Base-by-base conservation (phyloP, 2,797 vertebrate genomes). In the Hybognathus amarus region DNA sequence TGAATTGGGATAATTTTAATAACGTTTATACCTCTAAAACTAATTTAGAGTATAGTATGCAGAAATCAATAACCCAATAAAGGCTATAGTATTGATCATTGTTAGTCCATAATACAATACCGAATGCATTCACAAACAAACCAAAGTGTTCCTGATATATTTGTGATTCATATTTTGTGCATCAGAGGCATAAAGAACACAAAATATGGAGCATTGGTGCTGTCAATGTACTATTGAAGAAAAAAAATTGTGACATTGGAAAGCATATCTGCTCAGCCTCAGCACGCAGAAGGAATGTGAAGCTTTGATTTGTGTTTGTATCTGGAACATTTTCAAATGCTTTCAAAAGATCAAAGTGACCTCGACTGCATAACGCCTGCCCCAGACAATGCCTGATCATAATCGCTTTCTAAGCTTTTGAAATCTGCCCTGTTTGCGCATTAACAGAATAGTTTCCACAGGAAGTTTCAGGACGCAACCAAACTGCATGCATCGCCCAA, bases 301-400 rank as follows among this genome's bases (percentile, higher is more conserved):
- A 22, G 70, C 40, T 9, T 71, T 86, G 83, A 85, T 88, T 79
- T 86, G 77, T 86, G 67, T 85, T 88, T 86, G 61, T 85, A 77
- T 83, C 70, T 83, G 83, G 42, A 79, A 84, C 24, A 67, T 67
- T 79, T 80, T 80, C 0, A 59, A 69, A 80, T 80, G 69, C 38
- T 67, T 77, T 74, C 40, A 78, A 45, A 54, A 11, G 30, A 33
- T 79, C 74, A 78, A 78, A 83, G 70, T 71, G 75, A 52, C 76
- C 40, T 66, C 38, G n/a, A 36, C 67, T 74, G n/a, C 13, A 4
- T 64, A 75, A 75, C 56, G 54, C 67, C 68, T 54, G 68, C 68
- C 74, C 59, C 68, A 81, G 47, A 69, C 70, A 76, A 9, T 54
- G 52, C 17, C 45, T 63, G 11, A 42, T 70, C 71, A 64, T 30